These are phyloP conservation scores for Porites lobata DNA, from an alignment of 92 coral and sea anemone genomes.

Conservation along the genomic window DNA sequence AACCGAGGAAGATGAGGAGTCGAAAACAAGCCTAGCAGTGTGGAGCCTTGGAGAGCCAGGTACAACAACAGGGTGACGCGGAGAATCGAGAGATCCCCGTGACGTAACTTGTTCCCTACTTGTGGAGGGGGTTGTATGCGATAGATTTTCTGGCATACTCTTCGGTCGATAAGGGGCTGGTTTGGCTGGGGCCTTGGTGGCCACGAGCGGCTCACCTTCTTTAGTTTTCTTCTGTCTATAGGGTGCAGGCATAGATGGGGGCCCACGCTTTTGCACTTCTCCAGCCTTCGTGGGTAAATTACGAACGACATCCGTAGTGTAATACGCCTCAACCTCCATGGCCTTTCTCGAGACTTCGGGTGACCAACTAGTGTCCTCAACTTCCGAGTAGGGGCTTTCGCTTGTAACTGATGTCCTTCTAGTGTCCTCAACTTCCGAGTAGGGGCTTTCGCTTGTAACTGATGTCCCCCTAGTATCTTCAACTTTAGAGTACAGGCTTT, in stretches of 20 bases:
- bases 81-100: constrained; percentile 23
- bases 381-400: constrained; percentile 23
- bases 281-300: constrained; percentile 5
- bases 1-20: constrained; percentile 38
- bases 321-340: constrained; percentile 17
- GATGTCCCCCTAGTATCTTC: background rate
- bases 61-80: constrained; percentile 46
- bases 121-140: background rate
- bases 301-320: constrained; percentile 33
- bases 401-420: background rate
- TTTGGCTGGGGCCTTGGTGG: background rate
- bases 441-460: background rate
- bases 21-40: constrained; percentile 51
- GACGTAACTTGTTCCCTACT: background rate
- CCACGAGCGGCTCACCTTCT: background rate
- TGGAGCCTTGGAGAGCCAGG: constrained; percentile 66
- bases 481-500: constrained; percentile 52
- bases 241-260: constrained; percentile 68
- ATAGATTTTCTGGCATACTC: background rate
- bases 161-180: constrained; percentile 37
- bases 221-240: constrained; percentile 24
- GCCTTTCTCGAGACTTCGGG: background rate
- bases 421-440: constrained; percentile 31
- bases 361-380: background rate
- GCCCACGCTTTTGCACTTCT: background rate